Base-by-base conservation (phyloP, 2,113 vertebrate species). In the Corythaixoides concolor region DNA sequence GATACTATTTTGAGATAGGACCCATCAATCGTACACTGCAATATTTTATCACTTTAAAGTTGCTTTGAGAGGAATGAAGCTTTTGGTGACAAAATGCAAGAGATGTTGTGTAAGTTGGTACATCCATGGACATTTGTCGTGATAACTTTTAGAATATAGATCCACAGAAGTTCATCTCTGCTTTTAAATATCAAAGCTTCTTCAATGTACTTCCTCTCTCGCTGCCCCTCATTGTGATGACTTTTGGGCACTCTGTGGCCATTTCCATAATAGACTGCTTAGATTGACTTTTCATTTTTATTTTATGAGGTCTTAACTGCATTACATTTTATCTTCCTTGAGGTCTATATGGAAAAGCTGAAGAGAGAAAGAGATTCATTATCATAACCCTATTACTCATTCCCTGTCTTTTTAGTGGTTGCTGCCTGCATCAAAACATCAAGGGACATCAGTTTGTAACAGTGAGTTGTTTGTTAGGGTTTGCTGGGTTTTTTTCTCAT, bases 151-250 rank as follows among this genome's bases (percentile, higher is more conserved):
- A 89, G 22, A 81, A 63, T 43, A 10, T 12, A 78, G 43, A 60
- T 52, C 13, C 5, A 2, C 5, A 53, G 22, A 73, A 76, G 9
- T 74, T 12, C 0, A 14, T 19, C 21, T 75, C 41, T 3, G 0
- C 1, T 52, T 85, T 59, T 59, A 18, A 67, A 81, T 17, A 43
- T 13, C 33, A 37, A 73, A 66, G 5, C 6, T 4, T 84, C 77
- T 78, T 24, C 9, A 53, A 19, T 39, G 24, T 1, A 9, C 43
- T 82, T 63, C 9, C 43, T 4, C 4, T 0, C 6, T n/a, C 41
- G 13, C 41, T 12, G 41, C 41, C 41, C 41, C 41, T 43, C 41
- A 1, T 30, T 84, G 23, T 59, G 10, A 28, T 89, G 20, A 59
- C 9, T 39, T 88, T 45, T 73, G 20, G 14, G 15, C 73, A 50